These are phyloP conservation scores for Eucidaris tribuloides DNA, from an alignment of 35 echinoderm and acorn worm species.

Conservation along the genomic window DNA sequence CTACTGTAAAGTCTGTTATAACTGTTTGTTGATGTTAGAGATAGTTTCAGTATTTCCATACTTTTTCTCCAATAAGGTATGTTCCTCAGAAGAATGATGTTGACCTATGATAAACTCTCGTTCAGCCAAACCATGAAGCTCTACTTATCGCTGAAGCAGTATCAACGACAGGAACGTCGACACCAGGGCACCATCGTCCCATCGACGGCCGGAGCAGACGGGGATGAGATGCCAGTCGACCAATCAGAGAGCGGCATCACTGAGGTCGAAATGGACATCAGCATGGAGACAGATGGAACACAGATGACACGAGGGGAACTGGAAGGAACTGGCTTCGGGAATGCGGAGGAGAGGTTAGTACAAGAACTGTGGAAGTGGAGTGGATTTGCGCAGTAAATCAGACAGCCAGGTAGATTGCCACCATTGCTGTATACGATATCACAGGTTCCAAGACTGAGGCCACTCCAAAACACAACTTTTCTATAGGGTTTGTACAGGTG, in stretches of 20 bases:
- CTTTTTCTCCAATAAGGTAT: no score
- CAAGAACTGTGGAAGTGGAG: no score
- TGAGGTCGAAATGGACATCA: conserved; percentile 64
- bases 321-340: neutral
- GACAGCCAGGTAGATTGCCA: no score
- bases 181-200: neutral
- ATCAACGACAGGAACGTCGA: neutral
- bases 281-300: conserved; percentile 63
- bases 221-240: neutral
- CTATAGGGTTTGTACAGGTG: no score
- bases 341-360: conserved; percentile 24
- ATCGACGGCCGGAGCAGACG: neutral
- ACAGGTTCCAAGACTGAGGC: no score
- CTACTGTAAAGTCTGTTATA: no score
- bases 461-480: no score
- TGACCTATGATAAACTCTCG: conserved; percentile 90
- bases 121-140: conserved; percentile 76
- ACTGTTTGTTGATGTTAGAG: no score
- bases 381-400: no score
- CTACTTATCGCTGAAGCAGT: conserved; percentile 44
- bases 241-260: neutral
- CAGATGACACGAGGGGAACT: conserved; percentile 67
- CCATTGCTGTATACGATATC: no score
- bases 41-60: no score
- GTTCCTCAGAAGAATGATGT: conserved; percentile 85